Percentiles rank a stretch among this genome's conserved stretches.
Conservation (phyloP, 2,113 vertebrate species). For the Arothron firmamentum region DNA sequence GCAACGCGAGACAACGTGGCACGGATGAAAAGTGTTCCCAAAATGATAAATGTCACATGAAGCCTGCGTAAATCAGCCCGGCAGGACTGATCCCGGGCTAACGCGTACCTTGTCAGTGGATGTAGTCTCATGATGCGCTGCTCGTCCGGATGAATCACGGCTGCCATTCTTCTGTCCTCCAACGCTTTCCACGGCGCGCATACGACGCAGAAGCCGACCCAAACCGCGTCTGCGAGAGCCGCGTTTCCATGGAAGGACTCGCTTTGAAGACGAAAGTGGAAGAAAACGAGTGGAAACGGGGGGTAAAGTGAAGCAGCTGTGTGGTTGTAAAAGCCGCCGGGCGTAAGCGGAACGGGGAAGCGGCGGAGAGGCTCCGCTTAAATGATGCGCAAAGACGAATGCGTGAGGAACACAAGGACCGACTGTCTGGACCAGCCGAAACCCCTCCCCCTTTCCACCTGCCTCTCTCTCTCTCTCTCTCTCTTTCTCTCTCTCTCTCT, state of each 20-base stretch:
- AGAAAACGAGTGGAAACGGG: not conserved
- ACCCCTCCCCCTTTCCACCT: constrained; percentile 61
- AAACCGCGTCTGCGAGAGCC: too few species aligned
- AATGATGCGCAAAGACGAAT: constrained; percentile 61
- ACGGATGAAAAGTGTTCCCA: too few species aligned
- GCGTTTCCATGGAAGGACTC: not conserved
- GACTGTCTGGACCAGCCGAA: constrained; percentile 72
- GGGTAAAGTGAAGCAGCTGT: not conserved
- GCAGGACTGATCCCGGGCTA: not conserved
- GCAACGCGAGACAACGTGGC: not conserved
- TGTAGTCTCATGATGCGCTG: constrained; percentile 45
- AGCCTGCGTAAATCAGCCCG: not conserved
- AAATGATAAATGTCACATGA: not conserved
- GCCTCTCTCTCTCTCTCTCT: constrained; percentile 28
- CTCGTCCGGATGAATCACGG: constrained; percentile 26
- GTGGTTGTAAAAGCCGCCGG: not conserved
- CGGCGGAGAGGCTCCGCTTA: constrained; percentile 38
- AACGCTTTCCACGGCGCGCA: constrained; percentile 41
- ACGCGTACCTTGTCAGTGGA: constrained; percentile 52
- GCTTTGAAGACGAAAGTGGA: not conserved
- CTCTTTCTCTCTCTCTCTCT: constrained; percentile 7
- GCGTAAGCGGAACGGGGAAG: constrained; percentile 8
- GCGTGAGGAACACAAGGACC: constrained; percentile 69
- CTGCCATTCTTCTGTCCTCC: constrained; percentile 25
- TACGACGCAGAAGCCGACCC: constrained; percentile 11